phyloP scores from a whole-genome alignment of 2,888 invertebrate species.

The Andrena camellia region DNA sequence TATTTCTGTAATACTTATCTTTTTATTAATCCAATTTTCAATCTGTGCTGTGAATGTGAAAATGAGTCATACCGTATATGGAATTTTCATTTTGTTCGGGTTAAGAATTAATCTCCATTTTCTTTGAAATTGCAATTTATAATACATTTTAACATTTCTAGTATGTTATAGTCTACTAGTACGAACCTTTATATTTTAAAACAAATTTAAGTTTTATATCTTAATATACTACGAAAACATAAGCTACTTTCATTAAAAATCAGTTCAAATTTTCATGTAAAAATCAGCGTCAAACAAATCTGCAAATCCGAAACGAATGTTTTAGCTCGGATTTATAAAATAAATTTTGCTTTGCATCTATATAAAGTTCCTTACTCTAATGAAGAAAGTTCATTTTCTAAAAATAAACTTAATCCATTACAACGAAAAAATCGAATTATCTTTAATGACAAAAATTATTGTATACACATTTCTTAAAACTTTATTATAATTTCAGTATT shows the following conservation, averaged over 20 bases:
- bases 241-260: constrained; percentile 45
- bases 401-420: constrained; percentile 32
- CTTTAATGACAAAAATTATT: constrained; percentile 33
- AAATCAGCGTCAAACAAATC: not conserved
- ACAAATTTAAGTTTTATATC: constrained; percentile 39
- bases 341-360: constrained; percentile 21
- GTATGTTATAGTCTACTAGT: constrained; percentile 25
- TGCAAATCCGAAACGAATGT: constrained; percentile 1
- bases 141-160: constrained; percentile 20
- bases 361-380: not conserved
- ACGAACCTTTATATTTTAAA: constrained; percentile 40
- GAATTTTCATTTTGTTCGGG: not conserved
- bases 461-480: constrained; percentile 29
- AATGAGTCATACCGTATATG: constrained; percentile 1
- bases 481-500: constrained; percentile 46
- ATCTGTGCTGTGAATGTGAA: constrained; percentile 26
- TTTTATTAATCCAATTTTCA: constrained; percentile 2
- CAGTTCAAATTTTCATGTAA: not conserved
- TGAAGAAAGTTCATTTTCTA: constrained; percentile 16
- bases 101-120: constrained; percentile 14
- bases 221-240: constrained; percentile 46
- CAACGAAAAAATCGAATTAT: constrained; percentile 38
- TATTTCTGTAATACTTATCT: constrained; percentile 18
- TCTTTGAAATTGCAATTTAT: constrained; percentile 25
- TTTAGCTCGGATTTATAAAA: constrained; percentile 30